Conservation (phyloP, 2,113 vertebrate species). For the Etia nguti region DNA sequence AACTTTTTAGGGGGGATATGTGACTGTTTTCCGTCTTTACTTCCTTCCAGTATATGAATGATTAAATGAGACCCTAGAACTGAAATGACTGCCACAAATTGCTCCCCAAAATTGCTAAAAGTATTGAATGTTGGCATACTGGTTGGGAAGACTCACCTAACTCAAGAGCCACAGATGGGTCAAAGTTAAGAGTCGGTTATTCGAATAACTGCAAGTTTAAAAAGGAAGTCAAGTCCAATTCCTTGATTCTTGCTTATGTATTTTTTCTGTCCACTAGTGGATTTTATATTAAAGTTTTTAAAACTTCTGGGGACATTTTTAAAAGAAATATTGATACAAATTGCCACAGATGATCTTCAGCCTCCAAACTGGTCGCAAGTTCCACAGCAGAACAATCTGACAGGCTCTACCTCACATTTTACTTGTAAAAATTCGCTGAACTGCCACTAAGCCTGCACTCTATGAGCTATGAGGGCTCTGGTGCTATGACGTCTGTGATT, state of each 20-base stretch:
- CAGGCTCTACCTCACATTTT: background rate
- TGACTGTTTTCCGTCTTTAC: fast-evolving
- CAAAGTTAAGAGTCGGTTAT: background rate
- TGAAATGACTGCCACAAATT: background rate
- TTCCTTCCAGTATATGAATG: background rate
- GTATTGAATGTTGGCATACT: background rate
- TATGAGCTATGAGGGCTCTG: background rate
- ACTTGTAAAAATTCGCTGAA: background rate
- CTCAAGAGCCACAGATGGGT: background rate
- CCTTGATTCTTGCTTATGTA: background rate
- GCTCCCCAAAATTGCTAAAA: background rate
- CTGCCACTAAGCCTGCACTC: background rate
- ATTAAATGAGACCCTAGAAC: background rate
- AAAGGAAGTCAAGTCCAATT: background rate
- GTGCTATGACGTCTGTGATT: background rate
- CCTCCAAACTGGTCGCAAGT: background rate
- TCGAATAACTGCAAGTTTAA: background rate
- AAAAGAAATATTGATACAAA: background rate
- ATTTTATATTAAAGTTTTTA: background rate
- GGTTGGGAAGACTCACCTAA: background rate
- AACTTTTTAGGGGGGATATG: background rate
- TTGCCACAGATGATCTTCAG: background rate
- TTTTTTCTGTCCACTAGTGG: background rate
- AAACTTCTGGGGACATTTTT: background rate
- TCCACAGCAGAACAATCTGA: background rate